Evolutionary conservation across 2,113 vertebrate genomes (phyloP), one percentile per base, ranked within the genome.

Genomic region (Marmota monax): DNA sequence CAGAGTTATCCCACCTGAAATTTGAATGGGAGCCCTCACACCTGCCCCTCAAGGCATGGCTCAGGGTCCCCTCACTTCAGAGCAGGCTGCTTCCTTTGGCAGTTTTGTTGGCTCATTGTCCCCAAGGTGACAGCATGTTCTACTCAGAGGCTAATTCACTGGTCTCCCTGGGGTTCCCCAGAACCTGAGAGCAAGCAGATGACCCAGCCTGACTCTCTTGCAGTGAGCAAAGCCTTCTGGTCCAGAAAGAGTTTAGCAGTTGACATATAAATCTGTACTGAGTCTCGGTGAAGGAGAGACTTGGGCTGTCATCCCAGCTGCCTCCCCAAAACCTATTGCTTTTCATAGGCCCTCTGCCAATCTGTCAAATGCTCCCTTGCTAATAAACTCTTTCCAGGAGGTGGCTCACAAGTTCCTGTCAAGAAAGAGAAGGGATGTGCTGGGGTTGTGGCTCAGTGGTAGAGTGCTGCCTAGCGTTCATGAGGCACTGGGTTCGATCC

Each of bases 401-500:
- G 97, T 97, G 98, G 98, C 97, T 96, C 96, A 93, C 88, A 74
- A 94, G 96, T 90, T 70, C 96, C 34, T 94, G 14, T 48, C 73
- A 63, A 84, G 56, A 63, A 84, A 45, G 9, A 56, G 25, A 8
- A 13, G 17, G 39, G 32, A 45, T 9, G 45, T 45, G 45, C 45
- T 45, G 45, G 45, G 45, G 45, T 45, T 45, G 8, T 45, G 45
- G 45, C 45, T 45, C 45, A 45, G 45, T 45, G 45, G 45, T 45
- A 45, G 7, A 45, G 45, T 45, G 45, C 45, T 45, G 45, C 45
- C 45, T 45, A 45, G 45, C 45, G 45, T 9, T 7, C 45, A 45
- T 45, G 45, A 45, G 45, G 45, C 45, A 8, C 45, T 45, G 45
- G 45, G 45, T 45, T 45, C 7, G 45, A 45, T 45, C 45, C 7